phyloP scores from a whole-genome alignment of 2,888 invertebrate genomes.

The Cheiracanthium punctorium region DNA sequence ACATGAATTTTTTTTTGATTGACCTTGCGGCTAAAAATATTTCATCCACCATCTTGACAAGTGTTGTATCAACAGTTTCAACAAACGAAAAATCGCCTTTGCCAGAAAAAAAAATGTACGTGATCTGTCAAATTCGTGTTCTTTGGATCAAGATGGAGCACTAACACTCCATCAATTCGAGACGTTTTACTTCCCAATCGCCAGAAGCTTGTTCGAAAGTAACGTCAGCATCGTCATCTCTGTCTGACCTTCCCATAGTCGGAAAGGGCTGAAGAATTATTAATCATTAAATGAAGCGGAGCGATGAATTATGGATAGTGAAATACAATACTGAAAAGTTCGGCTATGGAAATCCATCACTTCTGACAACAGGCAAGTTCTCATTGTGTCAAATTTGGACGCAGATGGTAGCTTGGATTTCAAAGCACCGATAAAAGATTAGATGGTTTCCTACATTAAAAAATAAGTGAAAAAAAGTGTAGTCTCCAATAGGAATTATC shows the following conservation, averaged over 20 bases:
- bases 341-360: background rate
- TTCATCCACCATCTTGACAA: too few species aligned
- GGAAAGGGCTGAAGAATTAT: slow-evolving; percentile 24
- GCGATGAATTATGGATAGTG: slow-evolving; percentile 59
- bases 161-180: background rate
- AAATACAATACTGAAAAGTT: background rate
- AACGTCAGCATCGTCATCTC: background rate
- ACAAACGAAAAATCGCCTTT: too few species aligned
- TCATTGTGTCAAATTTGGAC: background rate
- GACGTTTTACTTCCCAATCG: background rate
- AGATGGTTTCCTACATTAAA: too few species aligned
- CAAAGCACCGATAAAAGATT: background rate
- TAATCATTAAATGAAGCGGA: slow-evolving; percentile 59
- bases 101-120: too few species aligned
- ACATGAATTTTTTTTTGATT: too few species aligned
- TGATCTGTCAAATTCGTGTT: too few species aligned
- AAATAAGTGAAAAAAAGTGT: too few species aligned
- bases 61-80: too few species aligned
- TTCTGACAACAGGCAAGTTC: background rate
- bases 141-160: background rate
- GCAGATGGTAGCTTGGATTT: slow-evolving; percentile 2
- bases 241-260: background rate
- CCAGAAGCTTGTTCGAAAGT: background rate
- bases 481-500: too few species aligned
- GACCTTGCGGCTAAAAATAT: too few species aligned